phyloP scores from a whole-genome alignment of 2,797 vertebrate genomes.

The Enteromius fasciolatus region DNA sequence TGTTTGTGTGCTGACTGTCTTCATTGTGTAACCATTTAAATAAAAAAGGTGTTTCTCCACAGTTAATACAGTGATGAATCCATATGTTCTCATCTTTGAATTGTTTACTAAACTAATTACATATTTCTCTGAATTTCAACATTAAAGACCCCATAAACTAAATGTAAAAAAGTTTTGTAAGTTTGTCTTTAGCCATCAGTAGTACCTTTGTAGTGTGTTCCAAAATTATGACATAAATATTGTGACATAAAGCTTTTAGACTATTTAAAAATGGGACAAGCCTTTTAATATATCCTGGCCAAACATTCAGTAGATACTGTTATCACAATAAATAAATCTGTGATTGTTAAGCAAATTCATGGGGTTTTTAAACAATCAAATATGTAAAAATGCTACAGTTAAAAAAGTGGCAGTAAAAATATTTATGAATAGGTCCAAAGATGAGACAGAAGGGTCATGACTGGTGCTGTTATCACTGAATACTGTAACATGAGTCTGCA shows the following conservation, averaged over 20 bases:
- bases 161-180: background rate
- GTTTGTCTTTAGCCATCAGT: background rate
- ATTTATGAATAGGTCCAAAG: conserved; percentile 45
- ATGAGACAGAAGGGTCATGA: conserved; percentile 87
- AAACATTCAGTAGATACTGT: background rate
- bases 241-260: background rate
- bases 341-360: background rate
- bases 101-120: background rate
- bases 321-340: background rate
- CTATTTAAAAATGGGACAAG: background rate
- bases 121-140: background rate
- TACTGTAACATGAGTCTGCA: conserved; percentile 94
- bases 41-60: conserved; percentile 66
- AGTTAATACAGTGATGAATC: conserved; percentile 80
- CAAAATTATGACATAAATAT: background rate
- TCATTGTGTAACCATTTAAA: conserved; percentile 66
- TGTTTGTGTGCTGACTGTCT: conserved; percentile 63
- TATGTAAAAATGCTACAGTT: background rate
- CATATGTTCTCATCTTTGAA: conserved; percentile 70
- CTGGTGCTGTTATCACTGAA: conserved; percentile 81
- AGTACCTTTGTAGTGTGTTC: background rate
- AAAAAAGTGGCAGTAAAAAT: background rate
- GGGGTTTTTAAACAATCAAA: background rate
- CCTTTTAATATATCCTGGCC: background rate
- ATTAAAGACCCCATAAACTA: background rate